Evolutionary conservation across 2,888 invertebrate species (phyloP).

Genomic region (Lasioglossum calceatum): DNA sequence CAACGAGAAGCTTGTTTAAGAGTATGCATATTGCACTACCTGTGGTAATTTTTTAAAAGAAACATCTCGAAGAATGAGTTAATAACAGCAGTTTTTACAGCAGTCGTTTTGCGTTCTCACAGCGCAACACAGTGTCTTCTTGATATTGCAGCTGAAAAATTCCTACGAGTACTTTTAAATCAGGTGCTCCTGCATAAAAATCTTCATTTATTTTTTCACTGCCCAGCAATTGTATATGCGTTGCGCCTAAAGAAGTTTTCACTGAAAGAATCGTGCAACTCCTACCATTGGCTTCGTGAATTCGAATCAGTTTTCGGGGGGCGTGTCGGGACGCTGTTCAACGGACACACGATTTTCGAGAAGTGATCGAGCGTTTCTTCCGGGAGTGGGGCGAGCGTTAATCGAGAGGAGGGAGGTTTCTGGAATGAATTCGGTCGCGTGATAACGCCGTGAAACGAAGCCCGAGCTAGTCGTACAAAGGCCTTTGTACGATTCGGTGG

Average conservation of each 20-base stretch:
- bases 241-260: too few relatives aligned
- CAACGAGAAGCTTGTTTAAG: not conserved
- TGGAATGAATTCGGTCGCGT: conserved; percentile 34
- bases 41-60: not conserved
- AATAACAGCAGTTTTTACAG: not conserved
- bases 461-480: conserved; percentile 52
- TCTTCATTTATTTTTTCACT: not conserved
- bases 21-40: not conserved
- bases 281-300: not conserved
- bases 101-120: not conserved
- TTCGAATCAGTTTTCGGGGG: not conserved
- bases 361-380: not conserved
- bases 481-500: conserved; percentile 60
- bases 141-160: not conserved
- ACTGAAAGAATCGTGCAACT: not conserved
- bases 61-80: not conserved
- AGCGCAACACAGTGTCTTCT: not conserved
- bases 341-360: not conserved
- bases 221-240: too few relatives aligned
- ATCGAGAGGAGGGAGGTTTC: not conserved
- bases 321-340: not conserved
- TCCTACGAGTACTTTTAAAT: not conserved
- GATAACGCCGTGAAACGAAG: conserved; percentile 43
- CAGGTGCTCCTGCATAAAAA: not conserved
- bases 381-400: not conserved